Evolutionary conservation across 64 coral and sea anemone species (phyloP), one percentile per base, ranked within the genome.

Genomic region (Stylophora pistillata): DNA sequence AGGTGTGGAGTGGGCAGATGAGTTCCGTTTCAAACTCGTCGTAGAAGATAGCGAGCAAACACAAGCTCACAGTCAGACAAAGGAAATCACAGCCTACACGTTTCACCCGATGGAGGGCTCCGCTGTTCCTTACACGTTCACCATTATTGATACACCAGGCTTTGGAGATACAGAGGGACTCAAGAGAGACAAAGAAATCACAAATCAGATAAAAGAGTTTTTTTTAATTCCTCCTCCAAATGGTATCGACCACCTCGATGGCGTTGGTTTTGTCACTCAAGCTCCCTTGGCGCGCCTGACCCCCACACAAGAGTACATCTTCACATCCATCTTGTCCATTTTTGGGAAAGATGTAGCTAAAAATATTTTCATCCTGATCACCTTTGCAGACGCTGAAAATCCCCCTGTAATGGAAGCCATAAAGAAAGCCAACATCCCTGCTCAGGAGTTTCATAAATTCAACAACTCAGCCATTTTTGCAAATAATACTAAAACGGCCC

Each of bases 331-430:
- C 26, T 76, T 89, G 20, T 78, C 74, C 9, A 89, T 89, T 15
- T 89, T 89, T 71, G 87, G 87, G 16, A 89, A 89, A 56, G 87
- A 89, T 13, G 53, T 89, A 3, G 23, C 74, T 28, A 53, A 89
- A 18, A 89, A 32, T 76, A 89, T 89, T n/a, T 89, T 89, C 23
- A 89, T 89, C 75, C 69, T 89, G 75, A 41, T 89, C 29, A 89
- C 87, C 1, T 89, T 89, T 89, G 87, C 87, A 71, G 87, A 89
- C 20, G 87, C 60, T 11, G 37, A 89, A 11, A 79, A 56, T 5
- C 87, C 87, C 56, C 75, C 58, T 17, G 75, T 89, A 3, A 56
- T 89, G 17, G 23, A 75, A 20, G 87, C 87, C 27, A 89, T 89
- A 21, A 71, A 79, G 17, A 62, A 78, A 14, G 74, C 74, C 30